A percentile compares a stretch with the other conserved stretches of the same genome.
phyloP scores from a whole-genome alignment of 2,888 invertebrate genomes.

The Cynaeus angustus region DNA sequence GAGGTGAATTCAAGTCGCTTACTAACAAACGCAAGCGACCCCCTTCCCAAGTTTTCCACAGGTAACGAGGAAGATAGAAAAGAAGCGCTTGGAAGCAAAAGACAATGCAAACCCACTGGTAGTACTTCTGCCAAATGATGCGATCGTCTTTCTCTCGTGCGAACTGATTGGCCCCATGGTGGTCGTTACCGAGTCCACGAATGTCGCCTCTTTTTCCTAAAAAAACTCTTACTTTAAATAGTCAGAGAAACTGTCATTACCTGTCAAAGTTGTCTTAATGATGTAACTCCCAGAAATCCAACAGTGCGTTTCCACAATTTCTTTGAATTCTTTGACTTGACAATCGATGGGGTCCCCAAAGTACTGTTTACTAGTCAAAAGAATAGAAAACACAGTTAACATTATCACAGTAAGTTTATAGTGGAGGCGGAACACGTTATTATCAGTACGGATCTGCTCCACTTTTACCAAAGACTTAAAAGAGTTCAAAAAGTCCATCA shows the following conservation, averaged over 20 bases:
- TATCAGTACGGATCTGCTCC: constrained; percentile 82
- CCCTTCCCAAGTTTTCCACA: constrained; percentile 84
- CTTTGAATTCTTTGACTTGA: constrained; percentile 72
- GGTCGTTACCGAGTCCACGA: constrained; percentile 72
- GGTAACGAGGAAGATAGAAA: constrained; percentile 81
- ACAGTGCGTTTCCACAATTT: constrained; percentile 83
- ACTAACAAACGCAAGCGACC: constrained; percentile 77
- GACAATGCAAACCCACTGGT: constrained; percentile 84
- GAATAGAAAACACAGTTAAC: constrained; percentile 81
- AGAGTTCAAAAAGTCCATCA: constrained; percentile 81
- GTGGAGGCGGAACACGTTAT: constrained; percentile 83
- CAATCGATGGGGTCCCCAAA: constrained; percentile 91
- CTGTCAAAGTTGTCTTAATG: constrained; percentile 68
- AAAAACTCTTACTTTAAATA: too few species aligned
- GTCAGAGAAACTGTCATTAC: background rate
- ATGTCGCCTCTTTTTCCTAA: constrained; percentile 59
- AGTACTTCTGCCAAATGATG: constrained; percentile 77
- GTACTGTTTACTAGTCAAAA: constrained; percentile 88
- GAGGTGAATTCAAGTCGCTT: constrained; percentile 75
- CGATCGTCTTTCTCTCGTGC: constrained; percentile 65
- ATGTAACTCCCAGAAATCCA: constrained; percentile 87
- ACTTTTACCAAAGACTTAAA: constrained; percentile 80
- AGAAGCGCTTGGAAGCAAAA: constrained; percentile 79
- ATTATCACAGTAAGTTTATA: constrained; percentile 83
- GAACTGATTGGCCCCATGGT: background rate